Evolutionary conservation across 2,888 invertebrate species (phyloP), one percentile per base, ranked within the genome.

Genomic region (Drosophila pseudotalamancana): DNA sequence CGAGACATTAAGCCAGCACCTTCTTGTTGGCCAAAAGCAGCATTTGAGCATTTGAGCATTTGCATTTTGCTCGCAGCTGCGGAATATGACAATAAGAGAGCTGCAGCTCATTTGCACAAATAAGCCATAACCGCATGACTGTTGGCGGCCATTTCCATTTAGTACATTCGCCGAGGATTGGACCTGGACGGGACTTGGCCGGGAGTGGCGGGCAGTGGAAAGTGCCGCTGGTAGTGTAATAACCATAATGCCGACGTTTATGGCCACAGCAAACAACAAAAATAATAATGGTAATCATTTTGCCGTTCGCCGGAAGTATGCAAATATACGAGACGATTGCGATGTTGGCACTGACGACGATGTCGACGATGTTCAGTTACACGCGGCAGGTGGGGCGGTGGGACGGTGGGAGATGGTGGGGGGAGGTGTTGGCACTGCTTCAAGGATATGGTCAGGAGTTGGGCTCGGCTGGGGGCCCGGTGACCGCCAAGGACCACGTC

Each of bases 161-260:
- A 49, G 64, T 49, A 43, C 40, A 49, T 4, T 53, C 40, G 23
- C 34, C 32, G n/a, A 64, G 60, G 31, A 21, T 35, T 11, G 37
- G 21, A 3, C 46, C 46, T 14, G 21, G 43, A 12, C 32, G 34
- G 34, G 27, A 18, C 29, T 35, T 35, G 25, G 53, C 25, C 35
- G 29, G 50, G 25, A 3, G 4, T 49, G 9, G 4, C 45, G 9
- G 25, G 53, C 69, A 43, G 46, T 39, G 73, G 37, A 34, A 63
- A 69, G 53, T 50, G 53, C 55, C 34, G 34, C 37, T 75, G 71
- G 63, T 29, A 53, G 72, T 68, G 66, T 69, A 84, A 88, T 84
- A 83, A 88, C 85, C 83, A 74, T 82, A 88, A 83, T 87, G 82
- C 81, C 59, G 62, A 85, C 87, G 78, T 87, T 88, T 87, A 85